phyloP scores from a whole-genome alignment of 2,888 invertebrate species.

The Cryptus armator region DNA sequence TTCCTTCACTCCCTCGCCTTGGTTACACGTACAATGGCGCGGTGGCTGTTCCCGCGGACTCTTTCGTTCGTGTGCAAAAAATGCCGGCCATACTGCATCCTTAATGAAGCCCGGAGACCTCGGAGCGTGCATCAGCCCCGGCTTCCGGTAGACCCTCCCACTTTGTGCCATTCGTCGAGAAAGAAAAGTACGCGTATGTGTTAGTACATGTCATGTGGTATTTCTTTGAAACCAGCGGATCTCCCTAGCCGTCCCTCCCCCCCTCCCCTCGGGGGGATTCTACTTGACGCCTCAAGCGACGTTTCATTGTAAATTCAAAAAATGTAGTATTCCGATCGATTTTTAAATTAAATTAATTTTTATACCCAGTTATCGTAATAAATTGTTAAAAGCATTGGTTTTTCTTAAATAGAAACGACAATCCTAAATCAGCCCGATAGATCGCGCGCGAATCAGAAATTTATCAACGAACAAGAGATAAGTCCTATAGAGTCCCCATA shows the following conservation, averaged over 20 bases:
- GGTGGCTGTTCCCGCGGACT: conserved; percentile 20
- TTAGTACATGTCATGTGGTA: background rate
- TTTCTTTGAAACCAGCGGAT: background rate
- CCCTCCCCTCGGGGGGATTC: too few species aligned
- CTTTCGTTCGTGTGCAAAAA: conserved; percentile 69
- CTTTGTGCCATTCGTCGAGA: conserved; percentile 66
- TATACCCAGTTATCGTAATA: background rate
- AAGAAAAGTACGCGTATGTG: background rate
- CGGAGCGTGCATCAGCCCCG: conserved; percentile 70
- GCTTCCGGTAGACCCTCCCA: conserved; percentile 75
- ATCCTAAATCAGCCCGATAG: background rate
- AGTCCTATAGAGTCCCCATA: background rate
- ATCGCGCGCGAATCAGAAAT: background rate
- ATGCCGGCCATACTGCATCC: conserved; percentile 78
- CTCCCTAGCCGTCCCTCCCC: too few species aligned
- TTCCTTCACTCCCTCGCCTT: conserved; percentile 25
- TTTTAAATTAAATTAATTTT: background rate
- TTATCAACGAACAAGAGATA: background rate
- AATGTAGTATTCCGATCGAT: too few species aligned
- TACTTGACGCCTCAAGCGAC: background rate
- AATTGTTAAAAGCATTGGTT: background rate
- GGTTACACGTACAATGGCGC: conserved; percentile 26
- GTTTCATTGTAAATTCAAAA: background rate
- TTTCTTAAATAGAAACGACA: background rate
- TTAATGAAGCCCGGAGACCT: conserved; percentile 78